A percentile compares a stretch with the other conserved stretches of the same genome.
phyloP scores from a whole-genome alignment of 2,888 invertebrate species.

The Strigamia transsilvanica region DNA sequence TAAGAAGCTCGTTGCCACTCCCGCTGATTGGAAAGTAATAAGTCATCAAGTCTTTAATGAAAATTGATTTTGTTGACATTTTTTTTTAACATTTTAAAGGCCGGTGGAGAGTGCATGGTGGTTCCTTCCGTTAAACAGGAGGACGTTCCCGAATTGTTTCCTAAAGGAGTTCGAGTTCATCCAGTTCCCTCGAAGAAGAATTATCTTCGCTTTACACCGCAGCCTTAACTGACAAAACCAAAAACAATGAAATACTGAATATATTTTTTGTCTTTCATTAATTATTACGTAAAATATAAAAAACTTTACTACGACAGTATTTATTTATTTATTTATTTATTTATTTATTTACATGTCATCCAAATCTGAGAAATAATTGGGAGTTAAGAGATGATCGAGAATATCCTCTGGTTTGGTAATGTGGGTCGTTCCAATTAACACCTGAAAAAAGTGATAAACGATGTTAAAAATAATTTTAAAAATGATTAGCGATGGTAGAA shows the following conservation, averaged over 20 bases:
- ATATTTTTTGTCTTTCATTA: neutral
- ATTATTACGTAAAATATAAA: neutral
- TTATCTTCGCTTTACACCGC: slow-evolving; percentile 76
- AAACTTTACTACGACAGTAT: neutral
- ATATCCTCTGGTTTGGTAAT: slow-evolving; percentile 20
- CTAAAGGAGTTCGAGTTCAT: slow-evolving; percentile 73
- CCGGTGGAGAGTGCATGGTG: slow-evolving; percentile 88
- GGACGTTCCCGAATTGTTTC: slow-evolving; percentile 76
- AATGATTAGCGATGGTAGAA: neutral
- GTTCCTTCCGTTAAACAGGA: slow-evolving; percentile 79
- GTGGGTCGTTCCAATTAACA: slow-evolving; percentile 48
- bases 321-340: neutral
- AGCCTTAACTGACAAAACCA: slow-evolving; percentile 54
- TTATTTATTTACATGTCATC: neutral
- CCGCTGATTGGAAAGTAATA: slow-evolving; percentile 86
- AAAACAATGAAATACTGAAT: neutral
- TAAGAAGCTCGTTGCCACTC: slow-evolving; percentile 85
- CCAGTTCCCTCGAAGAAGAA: slow-evolving; percentile 84
- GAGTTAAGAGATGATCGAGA: slow-evolving; percentile 6
- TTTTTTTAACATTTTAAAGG: slow-evolving; percentile 67
- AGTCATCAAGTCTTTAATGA: neutral
- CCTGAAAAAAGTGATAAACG: slow-evolving; percentile 7
- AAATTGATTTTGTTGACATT: slow-evolving; percentile 8
- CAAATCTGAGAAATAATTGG: neutral
- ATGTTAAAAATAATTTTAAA: neutral